Evolutionary conservation across 2,797 vertebrate species (phyloP).

Genomic region (Fundulus diaphanus): DNA sequence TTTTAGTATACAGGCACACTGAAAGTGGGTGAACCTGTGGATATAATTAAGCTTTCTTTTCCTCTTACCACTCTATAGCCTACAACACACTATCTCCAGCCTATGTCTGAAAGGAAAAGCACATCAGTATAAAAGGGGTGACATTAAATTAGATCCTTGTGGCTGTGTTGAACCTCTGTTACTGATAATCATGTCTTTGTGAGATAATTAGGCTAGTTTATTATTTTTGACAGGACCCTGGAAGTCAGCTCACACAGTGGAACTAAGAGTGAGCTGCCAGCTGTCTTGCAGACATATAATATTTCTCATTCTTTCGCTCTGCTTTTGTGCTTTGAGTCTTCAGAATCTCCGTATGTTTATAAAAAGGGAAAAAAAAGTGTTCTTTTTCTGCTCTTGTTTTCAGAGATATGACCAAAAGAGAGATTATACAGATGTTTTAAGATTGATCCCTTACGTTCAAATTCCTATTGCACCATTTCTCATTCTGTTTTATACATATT

Average conservation of each 20-base stretch:
- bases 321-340: not conserved
- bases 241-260: not conserved
- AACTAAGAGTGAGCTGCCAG: not conserved
- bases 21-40: no score
- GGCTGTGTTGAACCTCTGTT: not conserved
- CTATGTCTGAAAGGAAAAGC: not conserved
- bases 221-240: conserved; percentile 10
- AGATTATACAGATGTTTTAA: not conserved
- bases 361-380: not conserved
- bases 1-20: no score
- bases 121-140: not conserved
- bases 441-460: not conserved
- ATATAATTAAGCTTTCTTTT: not conserved
- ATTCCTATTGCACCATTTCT: not conserved
- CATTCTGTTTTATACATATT: not conserved
- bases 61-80: not conserved
- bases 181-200: not conserved
- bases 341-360: not conserved
- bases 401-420: not conserved
- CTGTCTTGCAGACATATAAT: not conserved
- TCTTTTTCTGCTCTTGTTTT: not conserved
- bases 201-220: conserved; percentile 2
- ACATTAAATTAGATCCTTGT: not conserved
- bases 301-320: not conserved
- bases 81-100: not conserved